These are phyloP conservation scores for Volucella inanis DNA, from an alignment of 2,888 invertebrate genomes.

Conservation along the genomic window DNA sequence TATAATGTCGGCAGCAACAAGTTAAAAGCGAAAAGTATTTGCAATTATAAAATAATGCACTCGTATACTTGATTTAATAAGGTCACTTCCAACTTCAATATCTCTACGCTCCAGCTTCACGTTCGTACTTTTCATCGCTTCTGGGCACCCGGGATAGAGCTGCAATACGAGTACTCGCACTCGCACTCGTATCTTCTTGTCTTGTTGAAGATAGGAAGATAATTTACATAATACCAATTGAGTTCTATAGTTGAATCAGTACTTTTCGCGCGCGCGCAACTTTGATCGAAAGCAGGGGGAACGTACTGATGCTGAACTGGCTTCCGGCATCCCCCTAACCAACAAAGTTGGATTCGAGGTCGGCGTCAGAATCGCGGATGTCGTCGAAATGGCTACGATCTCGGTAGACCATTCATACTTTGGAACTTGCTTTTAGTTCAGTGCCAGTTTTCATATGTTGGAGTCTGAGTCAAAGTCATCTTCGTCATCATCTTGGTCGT, in stretches of 20 bases:
- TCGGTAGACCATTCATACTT: conserved; percentile 57
- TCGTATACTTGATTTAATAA: conserved; percentile 66
- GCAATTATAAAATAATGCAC: conserved; percentile 68
- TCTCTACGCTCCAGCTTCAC: not conserved
- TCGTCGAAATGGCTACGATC: conserved; percentile 52
- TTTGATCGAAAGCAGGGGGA: conserved; percentile 62
- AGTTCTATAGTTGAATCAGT: conserved; percentile 35
- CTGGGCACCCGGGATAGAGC: conserved; percentile 36
- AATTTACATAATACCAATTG: conserved; percentile 73
- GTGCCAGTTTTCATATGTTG: not conserved
- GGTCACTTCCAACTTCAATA: conserved; percentile 55
- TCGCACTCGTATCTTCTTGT: no score
- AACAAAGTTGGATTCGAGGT: not conserved
- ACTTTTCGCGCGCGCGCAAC: conserved; percentile 17
- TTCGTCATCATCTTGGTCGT: not conserved
- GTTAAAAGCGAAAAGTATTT: conserved; percentile 61
- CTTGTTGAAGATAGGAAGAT: conserved; percentile 43
- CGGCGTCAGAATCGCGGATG: not conserved
- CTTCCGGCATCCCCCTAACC: conserved; percentile 66
- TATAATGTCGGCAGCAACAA: not conserved
- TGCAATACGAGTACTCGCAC: conserved; percentile 32
- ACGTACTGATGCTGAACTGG: conserved; percentile 52
- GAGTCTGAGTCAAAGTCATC: no score
- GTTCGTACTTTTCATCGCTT: conserved; percentile 37
- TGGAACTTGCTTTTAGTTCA: conserved; percentile 15